Conservation (phyloP, 1,140 invertebrate genomes). For the Ceratosolen solmsi region DNA sequence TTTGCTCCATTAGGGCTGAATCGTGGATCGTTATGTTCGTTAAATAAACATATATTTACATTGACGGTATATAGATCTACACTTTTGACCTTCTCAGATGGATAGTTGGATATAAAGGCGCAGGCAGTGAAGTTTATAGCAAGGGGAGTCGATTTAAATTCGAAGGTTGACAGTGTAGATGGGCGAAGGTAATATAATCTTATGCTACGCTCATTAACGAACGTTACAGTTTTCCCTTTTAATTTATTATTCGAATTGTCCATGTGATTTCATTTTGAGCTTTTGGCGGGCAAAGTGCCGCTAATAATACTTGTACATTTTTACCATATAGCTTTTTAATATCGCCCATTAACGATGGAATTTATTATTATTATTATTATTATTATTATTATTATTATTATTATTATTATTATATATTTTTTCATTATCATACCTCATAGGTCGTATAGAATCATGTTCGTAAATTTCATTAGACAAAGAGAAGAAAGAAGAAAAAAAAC, state of each 20-base stretch:
- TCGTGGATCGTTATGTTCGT: conserved; percentile 1
- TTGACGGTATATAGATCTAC: neutral
- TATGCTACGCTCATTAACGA: neutral
- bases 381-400: no score
- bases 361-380: neutral
- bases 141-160: neutral
- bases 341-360: neutral
- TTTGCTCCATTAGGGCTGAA: neutral
- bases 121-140: neutral
- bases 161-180: conserved; percentile 18
- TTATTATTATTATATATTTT: neutral
- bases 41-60: neutral
- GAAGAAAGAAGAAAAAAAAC: no score
- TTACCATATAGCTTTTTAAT: neutral
- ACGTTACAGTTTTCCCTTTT: neutral
- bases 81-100: neutral
- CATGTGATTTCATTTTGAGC: neutral
- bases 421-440: conserved; percentile 22
- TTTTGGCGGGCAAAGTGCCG: neutral
- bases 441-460: neutral
- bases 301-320: neutral
- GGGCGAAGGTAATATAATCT: conserved; percentile 15
- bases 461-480: conserved; percentile 10
- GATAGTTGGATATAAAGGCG: neutral
- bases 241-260: neutral